Evolutionary conservation across 2,888 invertebrate species (phyloP).

Genomic region (Lasioglossum morio): DNA sequence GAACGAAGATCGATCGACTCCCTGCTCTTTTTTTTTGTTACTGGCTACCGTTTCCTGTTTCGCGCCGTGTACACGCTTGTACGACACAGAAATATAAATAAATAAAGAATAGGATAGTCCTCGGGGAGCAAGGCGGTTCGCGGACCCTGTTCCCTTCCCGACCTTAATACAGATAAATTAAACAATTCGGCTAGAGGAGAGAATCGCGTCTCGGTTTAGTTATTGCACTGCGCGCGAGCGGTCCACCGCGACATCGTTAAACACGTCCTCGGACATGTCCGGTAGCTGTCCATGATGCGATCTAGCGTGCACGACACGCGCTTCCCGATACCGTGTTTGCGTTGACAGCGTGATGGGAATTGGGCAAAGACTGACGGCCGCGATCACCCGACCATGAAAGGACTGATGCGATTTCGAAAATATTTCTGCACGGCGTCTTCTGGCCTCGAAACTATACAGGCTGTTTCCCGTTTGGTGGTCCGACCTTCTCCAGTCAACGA

Average conservation of each 20-base stretch:
- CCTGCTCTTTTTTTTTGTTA: neutral
- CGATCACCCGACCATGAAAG: neutral
- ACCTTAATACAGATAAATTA: slow-evolving; percentile 28
- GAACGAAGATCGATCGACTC: slow-evolving; percentile 9
- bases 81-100: slow-evolving; percentile 50
- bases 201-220: slow-evolving; percentile 40
- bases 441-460: neutral
- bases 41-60: slow-evolving; percentile 6
- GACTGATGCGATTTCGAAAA: neutral
- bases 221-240: slow-evolving; percentile 78
- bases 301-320: slow-evolving; percentile 37
- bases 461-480: neutral
- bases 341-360: slow-evolving; percentile 30
- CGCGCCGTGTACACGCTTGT: neutral
- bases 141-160: neutral
- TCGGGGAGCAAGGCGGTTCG: neutral
- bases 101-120: slow-evolving; percentile 43
- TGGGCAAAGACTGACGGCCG: slow-evolving; percentile 19
- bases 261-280: slow-evolving; percentile 6
- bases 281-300: slow-evolving; percentile 17
- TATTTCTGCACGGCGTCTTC: neutral
- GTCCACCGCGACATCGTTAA: slow-evolving; percentile 70
- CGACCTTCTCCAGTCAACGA: neutral
- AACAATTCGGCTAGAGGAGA: slow-evolving; percentile 46
- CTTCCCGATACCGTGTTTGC: slow-evolving; percentile 13